A percentile compares a stretch with the other conserved stretches of the same genome.
Evolutionary conservation across 2,888 invertebrate species (phyloP).

Genomic region (Hyposoter dolosus): DNA sequence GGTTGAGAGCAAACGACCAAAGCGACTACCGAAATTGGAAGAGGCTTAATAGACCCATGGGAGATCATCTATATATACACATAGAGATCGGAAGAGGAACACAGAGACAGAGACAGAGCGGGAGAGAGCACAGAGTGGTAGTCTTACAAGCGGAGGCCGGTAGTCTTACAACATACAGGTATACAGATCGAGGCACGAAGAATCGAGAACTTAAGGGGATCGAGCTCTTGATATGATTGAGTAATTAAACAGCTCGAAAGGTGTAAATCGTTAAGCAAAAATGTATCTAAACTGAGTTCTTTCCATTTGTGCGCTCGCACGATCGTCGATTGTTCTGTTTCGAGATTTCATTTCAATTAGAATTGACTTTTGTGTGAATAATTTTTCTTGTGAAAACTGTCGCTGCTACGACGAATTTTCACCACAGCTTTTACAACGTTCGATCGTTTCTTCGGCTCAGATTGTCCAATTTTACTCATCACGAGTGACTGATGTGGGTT

Average conservation of each 20-base stretch:
- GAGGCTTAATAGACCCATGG: slow-evolving; percentile 65
- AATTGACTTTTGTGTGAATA: not conserved
- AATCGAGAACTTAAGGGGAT: slow-evolving; percentile 6
- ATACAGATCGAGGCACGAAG: slow-evolving; percentile 1
- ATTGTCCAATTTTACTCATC: too few relatives aligned
- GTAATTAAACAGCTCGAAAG: slow-evolving; percentile 36
- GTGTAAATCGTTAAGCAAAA: slow-evolving; percentile 11
- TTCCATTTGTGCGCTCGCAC: not conserved
- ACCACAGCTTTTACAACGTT: too few relatives aligned
- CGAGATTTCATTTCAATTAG: not conserved
- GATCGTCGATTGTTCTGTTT: too few relatives aligned
- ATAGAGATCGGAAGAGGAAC: not conserved
- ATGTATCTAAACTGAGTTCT: not conserved
- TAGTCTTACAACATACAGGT: slow-evolving; percentile 11
- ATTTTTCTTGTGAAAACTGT: not conserved
- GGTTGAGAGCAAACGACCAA: slow-evolving; percentile 53
- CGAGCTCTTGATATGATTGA: slow-evolving; percentile 41
- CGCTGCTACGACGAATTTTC: too few relatives aligned
- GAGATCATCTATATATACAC: slow-evolving; percentile 24
- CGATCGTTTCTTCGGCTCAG: too few relatives aligned
- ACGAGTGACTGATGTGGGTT: too few relatives aligned
- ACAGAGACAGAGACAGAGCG: slow-evolving; percentile 6
- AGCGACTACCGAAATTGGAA: slow-evolving; percentile 66
- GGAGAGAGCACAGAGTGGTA: not conserved
- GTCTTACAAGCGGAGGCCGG: slow-evolving; percentile 5